phyloP scores from a whole-genome alignment of 2,797 vertebrate genomes.

The Botia almorhae region DNA sequence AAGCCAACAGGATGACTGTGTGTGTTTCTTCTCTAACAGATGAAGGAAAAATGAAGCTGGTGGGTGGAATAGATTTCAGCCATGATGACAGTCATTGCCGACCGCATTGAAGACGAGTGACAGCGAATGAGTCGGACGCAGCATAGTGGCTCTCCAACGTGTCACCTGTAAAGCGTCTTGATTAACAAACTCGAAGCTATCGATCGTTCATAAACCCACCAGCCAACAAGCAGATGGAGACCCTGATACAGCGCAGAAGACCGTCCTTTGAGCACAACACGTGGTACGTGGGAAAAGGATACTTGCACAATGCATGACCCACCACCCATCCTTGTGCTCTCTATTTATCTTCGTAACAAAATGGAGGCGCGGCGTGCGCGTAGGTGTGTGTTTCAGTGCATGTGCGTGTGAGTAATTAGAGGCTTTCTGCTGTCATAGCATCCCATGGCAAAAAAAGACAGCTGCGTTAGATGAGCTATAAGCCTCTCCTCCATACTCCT shows the following conservation, averaged over 20 bases:
- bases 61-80: conserved; percentile 77
- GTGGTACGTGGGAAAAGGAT: background rate
- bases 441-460: conserved; percentile 51
- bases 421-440: conserved; percentile 31
- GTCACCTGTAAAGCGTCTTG: conserved; percentile 34
- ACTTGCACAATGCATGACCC: conserved; percentile 1
- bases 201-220: conserved; percentile 18
- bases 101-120: conserved; percentile 53
- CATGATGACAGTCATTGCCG: conserved; percentile 70
- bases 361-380: background rate
- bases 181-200: conserved; percentile 23
- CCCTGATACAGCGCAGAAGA: background rate
- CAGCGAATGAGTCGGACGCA: conserved; percentile 18
- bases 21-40: background rate
- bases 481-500: conserved; percentile 37
- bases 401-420: conserved; percentile 54
- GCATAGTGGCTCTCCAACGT: conserved; percentile 13
- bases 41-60: conserved; percentile 66
- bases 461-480: conserved; percentile 41
- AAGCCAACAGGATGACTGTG: background rate
- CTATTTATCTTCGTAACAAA: background rate
- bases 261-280: background rate
- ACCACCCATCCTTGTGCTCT: conserved; percentile 1
- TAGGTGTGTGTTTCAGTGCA: background rate
- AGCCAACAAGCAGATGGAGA: conserved; percentile 27